Evolutionary conservation across 2,113 vertebrate genomes (phyloP), one percentile per base, ranked within the genome.

Genomic region (Cromileptes altivelis): DNA sequence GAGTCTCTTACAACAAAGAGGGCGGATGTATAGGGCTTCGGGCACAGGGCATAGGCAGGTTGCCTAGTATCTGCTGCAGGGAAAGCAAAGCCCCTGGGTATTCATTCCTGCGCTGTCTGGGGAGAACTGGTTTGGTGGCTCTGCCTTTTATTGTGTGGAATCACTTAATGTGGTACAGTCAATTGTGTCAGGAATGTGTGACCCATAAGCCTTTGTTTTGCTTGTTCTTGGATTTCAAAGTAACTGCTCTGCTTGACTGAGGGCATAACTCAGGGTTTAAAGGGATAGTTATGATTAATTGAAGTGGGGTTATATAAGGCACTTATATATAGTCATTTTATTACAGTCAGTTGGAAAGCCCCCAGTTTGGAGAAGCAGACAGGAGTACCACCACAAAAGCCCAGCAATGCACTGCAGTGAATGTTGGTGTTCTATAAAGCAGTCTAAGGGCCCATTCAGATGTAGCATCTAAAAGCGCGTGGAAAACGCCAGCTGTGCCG

Each of bases 71-170:
- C 42, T 75, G 52, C 75, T 63, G 15, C 0, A 45, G 53, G 19
- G 77, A 90, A 85, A 87, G 53, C 19, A 49, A 62, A 65, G 67
- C 85, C 73, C 4, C 23, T 5, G 71, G 75, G n/a, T 52, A 83
- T 87, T 88, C 68, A 87, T 91, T 87, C 82, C 67, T 81, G 33
- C 75, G 58, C 58, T 58, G 52, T 65, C 33, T 62, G 11, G 4
- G 61, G 2, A 79, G 33, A 92, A 90, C 92, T 75, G 85, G 90
- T 94, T 91, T 83, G 71, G 71, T 81, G 75, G 82, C 81, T 89
- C 70, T 75, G 70, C 81, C 86, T 86, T 60, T 71, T 80, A 82
- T 88, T 93, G 74, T 89, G 57, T 74, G n/a, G 78, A 45, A 80
- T 80, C 50, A 33, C 61, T 84, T 86, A 1, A 89, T 88, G 70